phyloP scores from a whole-genome alignment of 1,140 invertebrate genomes.

The Pollicipes pollicipes region DNA sequence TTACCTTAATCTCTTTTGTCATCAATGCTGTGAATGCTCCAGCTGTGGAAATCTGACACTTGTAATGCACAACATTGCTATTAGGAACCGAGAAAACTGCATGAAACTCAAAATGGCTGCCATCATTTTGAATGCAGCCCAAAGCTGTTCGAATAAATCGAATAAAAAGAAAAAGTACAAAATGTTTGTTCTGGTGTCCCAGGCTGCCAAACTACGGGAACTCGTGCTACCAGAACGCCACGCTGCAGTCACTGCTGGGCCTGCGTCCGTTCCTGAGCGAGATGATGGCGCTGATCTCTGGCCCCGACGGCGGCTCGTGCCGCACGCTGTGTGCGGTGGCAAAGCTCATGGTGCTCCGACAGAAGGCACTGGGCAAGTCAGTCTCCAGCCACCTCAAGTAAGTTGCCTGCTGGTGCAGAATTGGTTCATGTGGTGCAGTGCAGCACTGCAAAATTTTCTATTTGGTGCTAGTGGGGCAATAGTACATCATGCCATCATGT shows the following conservation, averaged over 20 bases:
- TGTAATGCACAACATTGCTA: too few species aligned
- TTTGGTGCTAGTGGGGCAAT: too few species aligned
- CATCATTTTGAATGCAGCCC: too few species aligned
- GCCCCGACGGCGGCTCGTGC: background rate
- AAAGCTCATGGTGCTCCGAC: background rate
- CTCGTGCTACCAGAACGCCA: constrained; percentile 21
- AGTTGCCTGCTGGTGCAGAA: constrained; percentile 2
- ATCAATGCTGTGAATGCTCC: too few species aligned
- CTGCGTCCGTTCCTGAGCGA: constrained; percentile 16
- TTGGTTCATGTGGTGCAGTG: too few species aligned
- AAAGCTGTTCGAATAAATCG: too few species aligned
- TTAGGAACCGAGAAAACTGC: too few species aligned
- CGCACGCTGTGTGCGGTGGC: background rate
- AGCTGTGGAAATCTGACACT: too few species aligned
- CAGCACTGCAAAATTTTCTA: too few species aligned
- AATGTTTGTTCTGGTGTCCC: constrained; percentile 1
- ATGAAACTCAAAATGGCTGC: too few species aligned
- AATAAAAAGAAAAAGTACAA: background rate
- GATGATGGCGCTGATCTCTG: background rate
- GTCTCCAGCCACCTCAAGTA: background rate
- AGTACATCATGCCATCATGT: too few species aligned
- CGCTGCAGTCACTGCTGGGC: constrained; percentile 18
- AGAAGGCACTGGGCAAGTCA: background rate
- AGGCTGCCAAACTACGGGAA: constrained; percentile 21
- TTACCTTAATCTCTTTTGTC: too few species aligned